These are phyloP conservation scores for Drosophila sp. DNA, from an alignment of 1,140 invertebrate species.

Conservation along the genomic window DNA sequence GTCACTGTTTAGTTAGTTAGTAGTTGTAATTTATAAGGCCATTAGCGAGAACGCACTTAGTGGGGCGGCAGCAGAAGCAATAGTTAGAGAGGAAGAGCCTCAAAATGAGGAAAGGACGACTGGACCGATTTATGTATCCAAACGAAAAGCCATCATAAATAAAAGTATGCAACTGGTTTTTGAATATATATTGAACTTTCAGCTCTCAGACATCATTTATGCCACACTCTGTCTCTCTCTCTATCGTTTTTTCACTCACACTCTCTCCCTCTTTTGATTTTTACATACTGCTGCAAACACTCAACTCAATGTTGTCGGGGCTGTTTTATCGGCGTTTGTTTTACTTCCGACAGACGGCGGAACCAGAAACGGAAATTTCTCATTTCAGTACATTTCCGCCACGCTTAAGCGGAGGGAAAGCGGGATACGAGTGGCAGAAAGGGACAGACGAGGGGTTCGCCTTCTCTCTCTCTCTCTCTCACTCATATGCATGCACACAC, in stretches of 20 bases:
- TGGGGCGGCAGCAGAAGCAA: background rate
- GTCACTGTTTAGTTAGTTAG: slow-evolving; percentile 69
- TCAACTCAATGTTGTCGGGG: slow-evolving; percentile 35
- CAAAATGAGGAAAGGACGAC: background rate
- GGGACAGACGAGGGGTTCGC: background rate
- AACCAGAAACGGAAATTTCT: slow-evolving; percentile 80
- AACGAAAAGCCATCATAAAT: slow-evolving; percentile 67
- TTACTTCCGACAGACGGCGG: slow-evolving; percentile 77
- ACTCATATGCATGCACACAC: slow-evolving; percentile 67
- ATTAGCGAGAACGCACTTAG: slow-evolving; percentile 51
- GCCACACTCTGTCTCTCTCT: slow-evolving; percentile 39
- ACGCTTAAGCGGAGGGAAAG: slow-evolving; percentile 39
- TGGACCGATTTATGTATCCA: slow-evolving; percentile 56
- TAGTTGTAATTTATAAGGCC: slow-evolving; percentile 74
- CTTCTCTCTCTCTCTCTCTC: background rate
- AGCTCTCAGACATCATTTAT: slow-evolving; percentile 66
- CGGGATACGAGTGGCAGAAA: no score
- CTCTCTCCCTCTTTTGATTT: slow-evolving; percentile 11
- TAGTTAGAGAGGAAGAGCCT: no score
- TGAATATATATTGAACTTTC: slow-evolving; percentile 55
- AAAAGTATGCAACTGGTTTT: slow-evolving; percentile 75
- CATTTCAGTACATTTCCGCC: slow-evolving; percentile 78
- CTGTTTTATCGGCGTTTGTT: slow-evolving; percentile 79
- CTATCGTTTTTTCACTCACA: slow-evolving; percentile 15
- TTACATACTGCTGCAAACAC: slow-evolving; percentile 11